A percentile compares a stretch with the other conserved stretches of the same genome.
Evolutionary conservation across 1,140 invertebrate species (phyloP).

Genomic region (Lepidurus apus): DNA sequence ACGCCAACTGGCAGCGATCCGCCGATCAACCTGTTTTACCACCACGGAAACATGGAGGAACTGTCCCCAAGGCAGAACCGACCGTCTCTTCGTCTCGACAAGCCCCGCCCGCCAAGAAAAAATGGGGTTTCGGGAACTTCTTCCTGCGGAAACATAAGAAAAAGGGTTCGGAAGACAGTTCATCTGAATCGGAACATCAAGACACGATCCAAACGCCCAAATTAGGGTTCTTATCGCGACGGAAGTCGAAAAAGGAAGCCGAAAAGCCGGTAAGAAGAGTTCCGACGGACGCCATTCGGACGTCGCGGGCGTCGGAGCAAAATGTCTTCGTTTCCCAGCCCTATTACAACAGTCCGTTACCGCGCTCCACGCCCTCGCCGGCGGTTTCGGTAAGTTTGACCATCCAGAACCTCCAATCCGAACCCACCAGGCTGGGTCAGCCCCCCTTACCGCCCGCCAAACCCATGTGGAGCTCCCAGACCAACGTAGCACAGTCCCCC

Average conservation of each 20-base stretch:
- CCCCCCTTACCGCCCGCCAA: background rate
- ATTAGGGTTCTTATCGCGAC: conserved; percentile 47
- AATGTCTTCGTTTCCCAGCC: background rate
- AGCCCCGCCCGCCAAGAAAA: conserved; percentile 47
- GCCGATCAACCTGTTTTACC: conserved; percentile 11
- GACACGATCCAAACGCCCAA: conserved; percentile 42
- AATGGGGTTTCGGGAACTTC: conserved; percentile 66
- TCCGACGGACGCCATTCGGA: background rate
- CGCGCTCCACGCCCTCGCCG: background rate
- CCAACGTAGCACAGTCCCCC: background rate
- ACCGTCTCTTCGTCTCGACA: background rate
- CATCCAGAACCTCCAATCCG: background rate
- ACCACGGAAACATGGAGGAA: background rate
- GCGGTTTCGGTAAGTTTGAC: background rate
- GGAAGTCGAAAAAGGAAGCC: conserved; percentile 48
- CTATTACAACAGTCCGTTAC: background rate
- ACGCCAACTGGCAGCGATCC: background rate
- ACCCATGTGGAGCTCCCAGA: background rate
- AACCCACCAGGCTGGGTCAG: background rate
- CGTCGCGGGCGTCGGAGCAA: conserved; percentile 26
- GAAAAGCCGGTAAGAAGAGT: conserved; percentile 43
- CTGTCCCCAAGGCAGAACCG: background rate
- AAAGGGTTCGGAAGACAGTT: conserved; percentile 47
- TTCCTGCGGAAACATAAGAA: conserved; percentile 55
- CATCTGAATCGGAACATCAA: conserved; percentile 56